Evolutionary conservation across 2,888 invertebrate genomes (phyloP), one percentile per base, ranked within the genome.

Genomic region (Nematopogon swammerdamellus): DNA sequence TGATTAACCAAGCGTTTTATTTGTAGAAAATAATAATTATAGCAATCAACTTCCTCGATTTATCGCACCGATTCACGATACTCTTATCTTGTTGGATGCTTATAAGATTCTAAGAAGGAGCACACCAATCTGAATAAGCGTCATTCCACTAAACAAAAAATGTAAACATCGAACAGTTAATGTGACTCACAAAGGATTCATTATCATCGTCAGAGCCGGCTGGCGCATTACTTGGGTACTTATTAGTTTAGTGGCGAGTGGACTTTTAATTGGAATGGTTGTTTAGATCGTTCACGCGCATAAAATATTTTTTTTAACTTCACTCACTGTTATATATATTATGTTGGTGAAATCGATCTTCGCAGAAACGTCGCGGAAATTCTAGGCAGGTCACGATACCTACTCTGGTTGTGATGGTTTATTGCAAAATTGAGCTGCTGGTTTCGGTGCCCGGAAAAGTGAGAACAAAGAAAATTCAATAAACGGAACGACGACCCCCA

Each of bases 101-200:
- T 66, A 62, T 55, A 57, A 57, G 55, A 56, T 66, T 67, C 68
- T 65, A 67, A 58, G 63, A 65, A 70, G 56, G 56, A 61, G 56
- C 58, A n/a, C 11, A 45, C 18, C 17, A 50, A 20, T n/a, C 45
- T 18, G 11, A 45, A 17, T n/a, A 50, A 20, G 29, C 18, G 19
- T 30, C 44, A 36, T 36, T 44, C 59, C 63, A 67, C 71, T 74
- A 74, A 76, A 76, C 73, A 76, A 68, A 64, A 73, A 75, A 70
- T 68, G 67, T 72, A 73, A 72, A 74, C 74, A 74, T 46, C 18
- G 42, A 46, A 44, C 48, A 43, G 43, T 19, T 48, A 36, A 14
- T 66, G 65, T 79, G 79, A 79, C 76, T 79, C 79, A 79, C 77
- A 65, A 74, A 75, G 75, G 68, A 65, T 64, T 75, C 74, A 74